These are phyloP conservation scores for Chinchilla lanigera DNA, from an alignment of 2,113 vertebrate genomes.

Conservation along the genomic window DNA sequence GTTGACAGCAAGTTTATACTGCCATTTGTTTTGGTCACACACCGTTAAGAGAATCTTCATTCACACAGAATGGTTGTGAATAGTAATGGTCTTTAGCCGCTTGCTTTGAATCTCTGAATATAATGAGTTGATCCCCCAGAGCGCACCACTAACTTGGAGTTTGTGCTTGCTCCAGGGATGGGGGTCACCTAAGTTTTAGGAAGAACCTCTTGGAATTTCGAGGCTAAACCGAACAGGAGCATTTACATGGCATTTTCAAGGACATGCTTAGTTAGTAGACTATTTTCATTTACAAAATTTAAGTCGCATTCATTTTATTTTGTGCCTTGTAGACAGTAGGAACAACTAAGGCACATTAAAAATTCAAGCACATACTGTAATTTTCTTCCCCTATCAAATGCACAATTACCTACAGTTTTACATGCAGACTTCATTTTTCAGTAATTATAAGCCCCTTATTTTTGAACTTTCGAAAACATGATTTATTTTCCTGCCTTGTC, in stretches of 20 bases:
- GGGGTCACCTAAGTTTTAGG: not conserved
- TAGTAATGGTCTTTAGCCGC: not conserved
- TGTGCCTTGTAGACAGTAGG: not conserved
- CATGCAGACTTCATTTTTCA: not conserved
- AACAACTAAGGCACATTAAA: not conserved
- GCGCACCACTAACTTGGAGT: not conserved
- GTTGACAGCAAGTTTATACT: not conserved
- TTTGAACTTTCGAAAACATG: conserved; percentile 34
- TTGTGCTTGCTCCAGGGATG: not conserved
- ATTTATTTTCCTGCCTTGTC: not conserved
- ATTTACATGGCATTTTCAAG: not conserved
- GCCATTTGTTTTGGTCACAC: not conserved
- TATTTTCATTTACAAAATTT: not conserved
- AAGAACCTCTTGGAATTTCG: not conserved
- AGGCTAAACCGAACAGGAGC: not conserved
- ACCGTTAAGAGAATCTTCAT: not conserved
- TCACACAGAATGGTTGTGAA: not conserved
- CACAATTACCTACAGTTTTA: conserved; percentile 26
- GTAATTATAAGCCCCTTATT: conserved; percentile 19
- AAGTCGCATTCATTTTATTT: not conserved
- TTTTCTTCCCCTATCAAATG: not conserved
- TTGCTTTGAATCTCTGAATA: not conserved
- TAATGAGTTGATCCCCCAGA: not conserved
- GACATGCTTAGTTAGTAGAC: not conserved
- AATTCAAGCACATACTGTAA: not conserved